A percentile compares a stretch with the other conserved stretches of the same genome.
These are phyloP conservation scores for Pandion haliaetus DNA, from an alignment of 2,113 vertebrate species.

Conservation along the genomic window DNA sequence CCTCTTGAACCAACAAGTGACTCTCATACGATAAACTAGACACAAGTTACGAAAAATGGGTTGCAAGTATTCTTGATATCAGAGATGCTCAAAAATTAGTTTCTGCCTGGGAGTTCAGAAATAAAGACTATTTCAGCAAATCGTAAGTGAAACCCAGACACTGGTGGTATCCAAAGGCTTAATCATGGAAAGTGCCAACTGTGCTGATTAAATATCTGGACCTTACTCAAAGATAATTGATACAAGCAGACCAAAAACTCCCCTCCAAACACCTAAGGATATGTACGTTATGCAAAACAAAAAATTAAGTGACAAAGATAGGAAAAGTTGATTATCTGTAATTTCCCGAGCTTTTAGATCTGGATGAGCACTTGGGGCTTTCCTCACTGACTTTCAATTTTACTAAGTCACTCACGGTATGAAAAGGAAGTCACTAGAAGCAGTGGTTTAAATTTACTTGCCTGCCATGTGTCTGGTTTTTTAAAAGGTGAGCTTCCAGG, in stretches of 20 bases:
- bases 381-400: neutral
- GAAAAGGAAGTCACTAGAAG: neutral
- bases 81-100: neutral
- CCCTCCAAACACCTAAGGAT: neutral
- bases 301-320: neutral
- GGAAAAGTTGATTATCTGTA: neutral
- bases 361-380: neutral
- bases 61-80: neutral
- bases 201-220: neutral
- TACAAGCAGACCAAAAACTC: neutral
- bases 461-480: neutral
- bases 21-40: neutral
- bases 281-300: rapidly evolving
- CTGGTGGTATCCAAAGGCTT: neutral
- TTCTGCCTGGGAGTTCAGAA: neutral
- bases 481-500: neutral
- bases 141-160: neutral
- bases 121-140: neutral
- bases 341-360: neutral
- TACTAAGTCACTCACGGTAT: neutral
- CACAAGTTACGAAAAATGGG: rapidly evolving
- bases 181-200: neutral
- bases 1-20: neutral
- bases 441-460: neutral
- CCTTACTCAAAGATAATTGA: neutral